phyloP scores from a whole-genome alignment of 1,140 invertebrate genomes.

The Meloidogyne floridensis region DNA sequence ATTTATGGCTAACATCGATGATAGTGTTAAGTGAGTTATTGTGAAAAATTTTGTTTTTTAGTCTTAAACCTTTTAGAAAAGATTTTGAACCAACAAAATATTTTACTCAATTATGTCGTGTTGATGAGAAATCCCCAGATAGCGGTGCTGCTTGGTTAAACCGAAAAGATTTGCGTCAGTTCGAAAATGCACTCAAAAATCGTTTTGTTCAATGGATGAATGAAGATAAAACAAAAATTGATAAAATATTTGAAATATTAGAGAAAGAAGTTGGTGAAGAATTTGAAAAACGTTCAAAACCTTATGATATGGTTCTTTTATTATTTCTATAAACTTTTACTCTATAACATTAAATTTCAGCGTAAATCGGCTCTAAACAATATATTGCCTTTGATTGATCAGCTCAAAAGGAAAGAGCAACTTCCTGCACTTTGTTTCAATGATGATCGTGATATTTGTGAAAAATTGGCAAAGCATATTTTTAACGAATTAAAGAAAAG shows the following conservation, averaged over 20 bases:
- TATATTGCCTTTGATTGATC: slow-evolving; percentile 58
- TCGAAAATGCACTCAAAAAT: slow-evolving; percentile 59
- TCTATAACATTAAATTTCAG: slow-evolving; percentile 31
- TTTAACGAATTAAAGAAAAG: slow-evolving; percentile 52
- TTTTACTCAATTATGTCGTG: slow-evolving; percentile 39
- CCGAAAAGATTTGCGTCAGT: slow-evolving; percentile 45
- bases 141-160: slow-evolving; percentile 56
- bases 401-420: slow-evolving; percentile 54
- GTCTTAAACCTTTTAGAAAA: slow-evolving; percentile 35
- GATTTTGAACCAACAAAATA: slow-evolving; percentile 61
- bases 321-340: neutral
- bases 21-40: slow-evolving; percentile 45
- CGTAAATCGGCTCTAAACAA: slow-evolving; percentile 52
- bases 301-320: slow-evolving; percentile 61
- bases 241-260: slow-evolving; percentile 48
- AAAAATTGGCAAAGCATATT: slow-evolving; percentile 54
- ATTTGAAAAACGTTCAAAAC: slow-evolving; percentile 56
- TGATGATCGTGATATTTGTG: slow-evolving; percentile 62
- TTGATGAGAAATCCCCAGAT: neutral
- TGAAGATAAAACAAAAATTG: slow-evolving; percentile 56
- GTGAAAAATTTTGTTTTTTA: slow-evolving; percentile 9
- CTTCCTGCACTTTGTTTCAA: slow-evolving; percentile 64
- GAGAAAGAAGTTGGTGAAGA: slow-evolving; percentile 56
- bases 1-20: slow-evolving; percentile 56
- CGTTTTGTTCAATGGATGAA: slow-evolving; percentile 61